Evolutionary conservation across 2,113 vertebrate genomes (phyloP).

Genomic region (Cygnus buccinator): DNA sequence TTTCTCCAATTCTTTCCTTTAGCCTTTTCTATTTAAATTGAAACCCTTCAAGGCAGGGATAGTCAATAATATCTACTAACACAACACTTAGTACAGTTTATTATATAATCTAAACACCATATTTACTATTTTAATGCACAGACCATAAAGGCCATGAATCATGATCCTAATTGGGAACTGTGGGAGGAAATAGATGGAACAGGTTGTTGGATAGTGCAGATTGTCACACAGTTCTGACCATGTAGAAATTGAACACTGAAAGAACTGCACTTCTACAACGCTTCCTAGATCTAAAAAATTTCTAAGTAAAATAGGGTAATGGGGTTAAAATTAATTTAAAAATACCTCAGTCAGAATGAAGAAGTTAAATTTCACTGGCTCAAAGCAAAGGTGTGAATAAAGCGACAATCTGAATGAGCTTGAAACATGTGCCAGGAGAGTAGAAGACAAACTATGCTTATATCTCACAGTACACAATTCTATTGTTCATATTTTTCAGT

Average conservation of each 20-base stretch:
- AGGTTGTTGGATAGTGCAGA: neutral
- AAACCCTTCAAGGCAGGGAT: neutral
- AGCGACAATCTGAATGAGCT: neutral
- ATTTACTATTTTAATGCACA: neutral
- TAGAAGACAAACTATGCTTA: neutral
- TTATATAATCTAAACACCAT: neutral
- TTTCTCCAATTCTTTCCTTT: neutral
- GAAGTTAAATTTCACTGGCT: neutral
- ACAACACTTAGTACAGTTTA: neutral
- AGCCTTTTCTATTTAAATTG: neutral
- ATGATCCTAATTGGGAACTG: neutral
- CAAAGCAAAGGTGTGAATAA: neutral
- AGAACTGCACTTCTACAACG: neutral
- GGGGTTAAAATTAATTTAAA: neutral
- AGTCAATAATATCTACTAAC: neutral
- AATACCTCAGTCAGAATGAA: neutral
- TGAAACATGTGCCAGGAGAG: neutral
- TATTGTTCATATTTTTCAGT: neutral
- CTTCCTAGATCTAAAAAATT: neutral
- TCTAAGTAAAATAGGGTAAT: neutral
- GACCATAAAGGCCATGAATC: neutral
- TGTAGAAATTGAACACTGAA: neutral
- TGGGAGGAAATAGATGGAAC: neutral
- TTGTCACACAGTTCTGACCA: neutral
- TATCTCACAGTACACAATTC: neutral